A percentile compares a stretch with the other conserved stretches of the same genome.
phyloP scores from a whole-genome alignment of 1,140 invertebrate species.

The Brachionus koreanus region DNA sequence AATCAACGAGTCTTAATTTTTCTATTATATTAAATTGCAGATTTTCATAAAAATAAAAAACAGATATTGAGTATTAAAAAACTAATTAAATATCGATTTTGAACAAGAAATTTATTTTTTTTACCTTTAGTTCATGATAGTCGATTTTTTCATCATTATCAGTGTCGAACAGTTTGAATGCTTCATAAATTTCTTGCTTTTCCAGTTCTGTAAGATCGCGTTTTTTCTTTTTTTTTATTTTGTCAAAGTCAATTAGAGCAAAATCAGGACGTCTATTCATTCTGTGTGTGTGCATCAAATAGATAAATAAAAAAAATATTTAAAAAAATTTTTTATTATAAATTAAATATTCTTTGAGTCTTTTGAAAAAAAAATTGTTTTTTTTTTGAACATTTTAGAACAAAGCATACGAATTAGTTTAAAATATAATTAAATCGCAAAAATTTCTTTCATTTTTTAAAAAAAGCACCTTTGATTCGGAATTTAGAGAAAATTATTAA shows the following conservation, averaged over 20 bases:
- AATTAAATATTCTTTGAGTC: constrained; percentile 4
- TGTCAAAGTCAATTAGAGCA: constrained; percentile 37
- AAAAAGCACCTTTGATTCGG: constrained; percentile 36
- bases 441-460: background rate
- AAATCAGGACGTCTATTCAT: constrained; percentile 43
- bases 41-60: background rate
- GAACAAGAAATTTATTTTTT: background rate
- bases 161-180: constrained; percentile 60
- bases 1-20: too few species aligned
- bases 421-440: constrained; percentile 7
- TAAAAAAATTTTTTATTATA: constrained; percentile 1
- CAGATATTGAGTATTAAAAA: background rate
- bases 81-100: background rate
- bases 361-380: background rate
- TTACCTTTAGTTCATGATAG: constrained; percentile 59
- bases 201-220: constrained; percentile 57
- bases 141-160: constrained; percentile 59
- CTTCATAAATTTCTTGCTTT: constrained; percentile 58
- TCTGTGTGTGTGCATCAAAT: background rate
- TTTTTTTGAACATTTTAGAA: constrained; percentile 27
- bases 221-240: constrained; percentile 50
- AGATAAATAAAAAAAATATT: background rate
- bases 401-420: background rate
- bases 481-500: background rate
- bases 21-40: too few species aligned